Base-by-base conservation (phyloP, 2,888 invertebrate genomes). In the Mylabris sibirica region DNA sequence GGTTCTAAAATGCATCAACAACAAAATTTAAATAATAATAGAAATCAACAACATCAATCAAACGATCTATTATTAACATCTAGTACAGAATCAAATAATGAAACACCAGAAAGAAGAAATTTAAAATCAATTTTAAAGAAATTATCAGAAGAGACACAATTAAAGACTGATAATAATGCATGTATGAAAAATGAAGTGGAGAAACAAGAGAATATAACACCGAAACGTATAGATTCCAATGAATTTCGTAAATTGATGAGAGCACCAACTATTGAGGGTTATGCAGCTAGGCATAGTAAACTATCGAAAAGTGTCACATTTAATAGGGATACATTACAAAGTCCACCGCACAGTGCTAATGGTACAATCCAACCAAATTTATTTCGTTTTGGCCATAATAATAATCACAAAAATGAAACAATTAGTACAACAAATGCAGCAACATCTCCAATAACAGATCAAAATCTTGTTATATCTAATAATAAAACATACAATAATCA, bases 301-400 rank as follows among this genome's bases (percentile, higher is more conserved):
- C 90, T 95, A 83, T 89, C 93, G 64, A 96, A 95, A 87, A 94
- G 95, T 85, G 95, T 95, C 73, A 95, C 95, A 71, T 95, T 95
- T 86, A 93, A 95, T 85, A 87, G 92, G 71, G 93, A 94, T 83
- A 94, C 94, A 65, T 87, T 95, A 81, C 92, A 92, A 76, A 94
- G 94, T 79, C 94, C 95, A 71, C 93, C 94, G 20, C 82, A 80
- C 66, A 82, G 87, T 84, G 78, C 79, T 71, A 68, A 53, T 12
- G 22, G 53, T 22, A 53, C 53, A 8, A 53, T 78, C 57, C 63
- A 20, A 53, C 22, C 53, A 12, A 53, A 53, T 53, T 8, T 53
- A 53, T 53, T 53, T 71, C 22, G 11, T 41, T 22, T 11, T 12
- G 22, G 30, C 30, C 30, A 22, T 53, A 53, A 22, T 22, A 53